These are phyloP conservation scores for Epizoanthus ramosus DNA, from an alignment of 92 coral and sea anemone species.

Conservation along the genomic window DNA sequence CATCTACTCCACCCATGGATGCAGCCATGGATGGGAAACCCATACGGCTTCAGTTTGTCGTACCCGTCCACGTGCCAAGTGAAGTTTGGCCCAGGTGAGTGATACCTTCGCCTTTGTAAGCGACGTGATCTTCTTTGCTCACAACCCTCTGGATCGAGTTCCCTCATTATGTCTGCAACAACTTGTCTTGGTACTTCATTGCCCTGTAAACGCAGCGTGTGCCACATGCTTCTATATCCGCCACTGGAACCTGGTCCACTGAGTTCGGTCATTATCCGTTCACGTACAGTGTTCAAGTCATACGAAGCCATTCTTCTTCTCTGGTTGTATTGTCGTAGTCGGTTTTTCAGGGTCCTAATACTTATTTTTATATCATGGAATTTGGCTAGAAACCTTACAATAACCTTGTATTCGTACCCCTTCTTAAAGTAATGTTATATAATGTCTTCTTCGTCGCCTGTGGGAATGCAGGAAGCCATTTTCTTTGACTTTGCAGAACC, in stretches of 20 bases:
- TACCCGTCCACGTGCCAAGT: conserved; percentile 73
- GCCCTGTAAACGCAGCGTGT: conserved; percentile 31
- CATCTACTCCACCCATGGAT: conserved; percentile 66
- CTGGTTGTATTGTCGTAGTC: conserved; percentile 47
- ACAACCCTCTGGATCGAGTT: conserved; percentile 65
- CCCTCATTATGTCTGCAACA: conserved; percentile 53
- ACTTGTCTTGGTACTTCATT: conserved; percentile 65
- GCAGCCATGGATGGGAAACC: conserved; percentile 68
- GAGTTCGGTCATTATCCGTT: conserved; percentile 48
- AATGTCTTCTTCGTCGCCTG: conserved; percentile 30
- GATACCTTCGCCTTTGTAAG: conserved; percentile 52
- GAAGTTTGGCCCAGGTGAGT: conserved; percentile 52
- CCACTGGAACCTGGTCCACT: conserved; percentile 57
- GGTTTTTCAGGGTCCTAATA: conserved; percentile 53
- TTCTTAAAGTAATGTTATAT: conserved; percentile 43
- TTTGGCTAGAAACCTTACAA: conserved; percentile 42
- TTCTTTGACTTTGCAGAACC: too few relatives aligned
- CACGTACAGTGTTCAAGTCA: conserved; percentile 55
- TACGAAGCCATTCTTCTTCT: conserved; percentile 57
- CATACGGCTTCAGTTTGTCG: conserved; percentile 66
- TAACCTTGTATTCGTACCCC: conserved; percentile 46
- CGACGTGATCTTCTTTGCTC: conserved; percentile 52
- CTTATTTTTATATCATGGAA: conserved; percentile 53
- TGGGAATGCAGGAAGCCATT: too few relatives aligned
- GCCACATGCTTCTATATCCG: conserved; percentile 60